A percentile compares a stretch with the other conserved stretches of the same genome.
Evolutionary conservation across 1,140 invertebrate genomes (phyloP).

Genomic region (Drosophila subobscura): DNA sequence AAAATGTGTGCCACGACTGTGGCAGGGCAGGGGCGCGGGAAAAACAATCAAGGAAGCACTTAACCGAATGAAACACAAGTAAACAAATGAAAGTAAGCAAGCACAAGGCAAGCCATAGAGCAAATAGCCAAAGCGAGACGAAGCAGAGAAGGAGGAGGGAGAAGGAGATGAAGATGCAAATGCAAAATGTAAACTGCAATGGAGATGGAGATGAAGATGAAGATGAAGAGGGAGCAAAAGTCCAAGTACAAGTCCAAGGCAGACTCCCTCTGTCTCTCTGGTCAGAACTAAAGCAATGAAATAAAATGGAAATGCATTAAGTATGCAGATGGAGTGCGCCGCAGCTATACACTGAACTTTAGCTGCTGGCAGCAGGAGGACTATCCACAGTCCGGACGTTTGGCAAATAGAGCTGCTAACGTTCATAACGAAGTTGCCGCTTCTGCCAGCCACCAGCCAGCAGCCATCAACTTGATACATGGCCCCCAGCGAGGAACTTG

Average conservation of each 20-base stretch:
- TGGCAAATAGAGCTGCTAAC: constrained; percentile 73
- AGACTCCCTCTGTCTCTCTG: constrained; percentile 11
- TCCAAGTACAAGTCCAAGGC: constrained; percentile 14
- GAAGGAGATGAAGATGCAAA: constrained; percentile 6
- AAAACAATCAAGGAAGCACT: constrained; percentile 80
- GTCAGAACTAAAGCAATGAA: constrained; percentile 76
- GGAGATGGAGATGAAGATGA: constrained; percentile 20
- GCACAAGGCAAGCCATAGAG: constrained; percentile 70
- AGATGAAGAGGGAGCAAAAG: constrained; percentile 7
- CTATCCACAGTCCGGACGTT: constrained; percentile 3
- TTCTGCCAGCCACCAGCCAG: constrained; percentile 17
- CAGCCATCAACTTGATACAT: constrained; percentile 70
- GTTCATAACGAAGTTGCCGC: constrained; percentile 71
- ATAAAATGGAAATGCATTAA: constrained; percentile 80
- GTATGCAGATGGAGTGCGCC: constrained; percentile 63
- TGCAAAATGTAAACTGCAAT: background rate
- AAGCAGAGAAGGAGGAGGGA: background rate
- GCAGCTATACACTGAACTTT: constrained; percentile 16
- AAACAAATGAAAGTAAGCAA: constrained; percentile 79
- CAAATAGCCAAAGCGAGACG: constrained; percentile 41
- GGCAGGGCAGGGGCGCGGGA: constrained; percentile 37
- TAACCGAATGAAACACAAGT: constrained; percentile 81
- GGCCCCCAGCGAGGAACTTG: constrained; percentile 47
- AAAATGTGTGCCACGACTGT: constrained; percentile 10
- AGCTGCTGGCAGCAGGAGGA: background rate